These are phyloP conservation scores for Drosophila trapezifrons DNA, from an alignment of 1,140 invertebrate genomes.

Conservation along the genomic window DNA sequence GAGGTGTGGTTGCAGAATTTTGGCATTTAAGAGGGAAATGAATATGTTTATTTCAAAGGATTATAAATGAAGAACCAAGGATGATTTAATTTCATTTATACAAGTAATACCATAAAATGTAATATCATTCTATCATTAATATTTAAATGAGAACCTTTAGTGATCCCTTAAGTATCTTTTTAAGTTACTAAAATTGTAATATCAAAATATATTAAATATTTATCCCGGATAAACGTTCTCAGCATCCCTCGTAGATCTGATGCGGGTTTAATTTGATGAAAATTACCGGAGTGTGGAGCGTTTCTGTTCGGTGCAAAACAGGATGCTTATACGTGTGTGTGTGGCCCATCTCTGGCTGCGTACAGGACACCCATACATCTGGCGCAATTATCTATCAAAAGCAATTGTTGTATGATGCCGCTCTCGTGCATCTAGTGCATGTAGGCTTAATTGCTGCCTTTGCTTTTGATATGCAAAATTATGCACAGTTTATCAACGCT, in stretches of 20 bases:
- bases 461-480: slow-evolving; percentile 80
- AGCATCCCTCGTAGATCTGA: slow-evolving; percentile 14
- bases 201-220: not conserved
- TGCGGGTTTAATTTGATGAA: slow-evolving; percentile 73
- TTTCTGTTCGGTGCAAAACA: slow-evolving; percentile 66
- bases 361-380: slow-evolving; percentile 30
- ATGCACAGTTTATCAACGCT: slow-evolving; percentile 76
- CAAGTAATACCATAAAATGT: too few relatives aligned
- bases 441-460: slow-evolving; percentile 74
- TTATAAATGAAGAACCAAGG: too few relatives aligned
- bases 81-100: too few relatives aligned
- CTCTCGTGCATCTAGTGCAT: slow-evolving; percentile 49
- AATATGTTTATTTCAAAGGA: too few relatives aligned
- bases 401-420: slow-evolving; percentile 63
- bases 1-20: slow-evolving; percentile 37
- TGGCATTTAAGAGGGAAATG: too few relatives aligned
- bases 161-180: too few relatives aligned
- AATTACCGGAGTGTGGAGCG: slow-evolving; percentile 73
- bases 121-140: too few relatives aligned
- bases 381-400: slow-evolving; percentile 67
- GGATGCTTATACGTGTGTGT: slow-evolving; percentile 37
- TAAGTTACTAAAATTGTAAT: too few relatives aligned
- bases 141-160: too few relatives aligned
- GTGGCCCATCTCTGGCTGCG: not conserved
- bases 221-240: not conserved